Percentiles rank a stretch among this genome's conserved stretches.
Evolutionary conservation across 2,888 invertebrate genomes (phyloP).

Genomic region (Yponomeuta evonymella): DNA sequence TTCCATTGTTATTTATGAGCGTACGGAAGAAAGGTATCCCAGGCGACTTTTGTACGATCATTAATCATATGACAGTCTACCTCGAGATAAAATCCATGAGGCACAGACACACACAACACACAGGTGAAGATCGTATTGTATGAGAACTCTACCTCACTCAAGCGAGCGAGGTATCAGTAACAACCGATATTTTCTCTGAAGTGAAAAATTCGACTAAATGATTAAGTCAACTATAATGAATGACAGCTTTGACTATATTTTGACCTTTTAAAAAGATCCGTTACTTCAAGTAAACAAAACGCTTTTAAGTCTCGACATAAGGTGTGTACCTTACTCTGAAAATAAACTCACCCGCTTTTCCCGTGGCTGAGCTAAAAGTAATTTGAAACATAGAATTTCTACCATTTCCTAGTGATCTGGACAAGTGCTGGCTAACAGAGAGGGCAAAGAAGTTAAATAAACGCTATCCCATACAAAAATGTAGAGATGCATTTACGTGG

Average conservation of each 20-base stretch:
- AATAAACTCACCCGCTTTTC: too few relatives aligned
- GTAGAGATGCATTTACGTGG: slow-evolving; percentile 12
- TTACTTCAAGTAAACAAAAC: too few relatives aligned
- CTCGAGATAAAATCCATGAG: slow-evolving; percentile 53
- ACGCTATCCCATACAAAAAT: background rate
- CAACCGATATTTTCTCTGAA: background rate
- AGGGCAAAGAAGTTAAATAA: background rate
- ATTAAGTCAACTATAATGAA: background rate
- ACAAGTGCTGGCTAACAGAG: slow-evolving; percentile 4
- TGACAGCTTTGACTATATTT: background rate
- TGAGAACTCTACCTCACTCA: slow-evolving; percentile 28
- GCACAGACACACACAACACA: slow-evolving; percentile 35
- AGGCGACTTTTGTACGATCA: slow-evolving; percentile 51
- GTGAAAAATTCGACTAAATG: background rate
- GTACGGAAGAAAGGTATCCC: slow-evolving; percentile 53
- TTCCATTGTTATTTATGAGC: slow-evolving; percentile 55
- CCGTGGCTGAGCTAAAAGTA: too few relatives aligned
- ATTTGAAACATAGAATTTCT: too few relatives aligned
- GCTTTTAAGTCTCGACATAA: too few relatives aligned
- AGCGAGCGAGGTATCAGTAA: background rate
- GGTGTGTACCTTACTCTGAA: too few relatives aligned
- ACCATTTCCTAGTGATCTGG: background rate
- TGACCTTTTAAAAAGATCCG: background rate
- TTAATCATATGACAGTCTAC: slow-evolving; percentile 63
- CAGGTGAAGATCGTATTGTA: slow-evolving; percentile 30